phyloP scores from a whole-genome alignment of 2,797 vertebrate species.

The Sitta carolinensis region DNA sequence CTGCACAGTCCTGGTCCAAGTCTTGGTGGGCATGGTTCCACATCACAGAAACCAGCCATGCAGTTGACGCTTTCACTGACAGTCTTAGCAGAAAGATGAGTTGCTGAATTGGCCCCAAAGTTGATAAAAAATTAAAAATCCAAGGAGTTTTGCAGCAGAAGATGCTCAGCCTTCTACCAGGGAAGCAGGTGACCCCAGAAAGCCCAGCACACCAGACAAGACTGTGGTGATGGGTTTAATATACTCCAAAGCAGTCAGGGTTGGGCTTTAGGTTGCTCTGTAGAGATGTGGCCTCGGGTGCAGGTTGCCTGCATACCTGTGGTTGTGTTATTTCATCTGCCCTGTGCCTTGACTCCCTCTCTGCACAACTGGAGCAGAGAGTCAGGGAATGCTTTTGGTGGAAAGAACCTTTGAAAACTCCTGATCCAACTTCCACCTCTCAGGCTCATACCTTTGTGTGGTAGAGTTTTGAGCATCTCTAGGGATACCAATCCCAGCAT shows the following conservation, averaged over 20 bases:
- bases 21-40: conserved; percentile 50
- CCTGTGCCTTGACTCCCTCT: not conserved
- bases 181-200: not conserved
- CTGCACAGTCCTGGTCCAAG: not conserved
- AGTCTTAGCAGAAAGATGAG: not conserved
- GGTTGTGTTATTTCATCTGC: not conserved
- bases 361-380: not conserved
- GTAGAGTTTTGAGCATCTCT: not conserved
- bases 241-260: not conserved
- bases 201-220: rapidly evolving
- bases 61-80: not conserved
- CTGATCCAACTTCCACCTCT: not conserved
- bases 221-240: not conserved
- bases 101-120: not conserved
- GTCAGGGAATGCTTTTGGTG: not conserved
- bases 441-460: not conserved
- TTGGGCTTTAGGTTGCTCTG: not conserved
- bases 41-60: conserved; percentile 8
- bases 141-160: not conserved
- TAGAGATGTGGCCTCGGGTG: not conserved
- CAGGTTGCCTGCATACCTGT: not conserved
- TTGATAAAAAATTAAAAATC: not conserved
- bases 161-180: not conserved
- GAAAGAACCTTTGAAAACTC: not conserved
- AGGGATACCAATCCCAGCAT: not conserved